These are phyloP conservation scores for Cacatua alba DNA, from an alignment of 2,113 vertebrate genomes.

Conservation along the genomic window DNA sequence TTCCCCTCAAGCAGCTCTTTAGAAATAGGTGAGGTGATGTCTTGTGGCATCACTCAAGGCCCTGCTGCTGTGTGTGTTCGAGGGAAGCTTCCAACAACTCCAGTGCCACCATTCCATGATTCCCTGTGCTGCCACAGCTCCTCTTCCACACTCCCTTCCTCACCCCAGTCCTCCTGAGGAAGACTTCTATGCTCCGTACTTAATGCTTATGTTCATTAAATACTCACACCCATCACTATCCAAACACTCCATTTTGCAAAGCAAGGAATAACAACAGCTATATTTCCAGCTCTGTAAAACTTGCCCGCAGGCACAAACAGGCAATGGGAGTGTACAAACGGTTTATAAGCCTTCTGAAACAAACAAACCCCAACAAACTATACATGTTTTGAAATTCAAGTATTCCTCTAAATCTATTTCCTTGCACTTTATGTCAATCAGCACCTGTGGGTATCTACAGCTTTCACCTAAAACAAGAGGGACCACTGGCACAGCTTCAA, in stretches of 20 bases:
- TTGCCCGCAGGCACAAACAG: not conserved
- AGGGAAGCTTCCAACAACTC: not conserved
- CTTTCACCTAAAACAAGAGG: not conserved
- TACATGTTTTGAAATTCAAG: not conserved
- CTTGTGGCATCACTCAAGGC: not conserved
- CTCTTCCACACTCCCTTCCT: not conserved
- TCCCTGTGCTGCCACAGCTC: not conserved
- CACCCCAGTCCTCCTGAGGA: not conserved
- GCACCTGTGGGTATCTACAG: not conserved
- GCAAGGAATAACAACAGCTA: not conserved
- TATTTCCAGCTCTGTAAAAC: not conserved
- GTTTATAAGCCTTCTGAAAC: not conserved
- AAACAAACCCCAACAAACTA: not conserved
- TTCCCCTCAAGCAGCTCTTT: not conserved
- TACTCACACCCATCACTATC: not conserved
- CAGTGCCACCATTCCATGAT: not conserved
- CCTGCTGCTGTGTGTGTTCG: too few species aligned
- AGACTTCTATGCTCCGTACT: not conserved
- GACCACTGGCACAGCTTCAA: not conserved
- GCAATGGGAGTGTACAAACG: accelerated
- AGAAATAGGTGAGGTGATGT: not conserved
- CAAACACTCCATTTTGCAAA: not conserved
- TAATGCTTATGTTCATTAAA: not conserved
- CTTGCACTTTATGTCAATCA: not conserved
- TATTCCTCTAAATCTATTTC: not conserved